Evolutionary conservation across 1,140 invertebrate genomes (phyloP).

Genomic region (Bursaphelenchus mucronatus): DNA sequence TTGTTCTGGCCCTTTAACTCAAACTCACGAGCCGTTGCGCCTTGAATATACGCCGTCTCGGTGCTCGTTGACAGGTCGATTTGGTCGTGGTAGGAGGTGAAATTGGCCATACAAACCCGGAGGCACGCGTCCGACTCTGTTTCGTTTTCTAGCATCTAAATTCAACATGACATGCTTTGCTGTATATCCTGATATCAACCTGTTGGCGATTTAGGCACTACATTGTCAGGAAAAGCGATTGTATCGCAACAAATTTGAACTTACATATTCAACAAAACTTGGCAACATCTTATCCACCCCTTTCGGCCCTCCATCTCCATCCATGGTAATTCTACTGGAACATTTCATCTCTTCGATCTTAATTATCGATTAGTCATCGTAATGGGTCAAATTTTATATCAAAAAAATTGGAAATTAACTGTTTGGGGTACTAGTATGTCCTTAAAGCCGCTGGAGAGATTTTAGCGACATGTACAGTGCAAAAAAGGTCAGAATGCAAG

Average conservation of each 20-base stretch:
- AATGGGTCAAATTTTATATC: slow-evolving; percentile 18
- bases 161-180: slow-evolving; percentile 1
- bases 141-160: slow-evolving; percentile 55
- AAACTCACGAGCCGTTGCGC: slow-evolving; percentile 57
- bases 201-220: neutral
- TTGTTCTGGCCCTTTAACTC: no score
- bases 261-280: slow-evolving; percentile 50
- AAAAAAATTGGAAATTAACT: neutral
- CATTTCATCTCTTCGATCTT: slow-evolving; percentile 39
- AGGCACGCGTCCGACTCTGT: slow-evolving; percentile 55
- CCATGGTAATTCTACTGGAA: slow-evolving; percentile 14
- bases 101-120: slow-evolving; percentile 52
- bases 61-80: slow-evolving; percentile 46
- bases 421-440: no score
- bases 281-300: slow-evolving; percentile 41
- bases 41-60: slow-evolving; percentile 59
- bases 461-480: no score
- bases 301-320: slow-evolving; percentile 27
- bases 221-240: no score
- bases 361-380: neutral
- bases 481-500: no score
- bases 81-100: slow-evolving; percentile 35
- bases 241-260: neutral
- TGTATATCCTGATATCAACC: no score
- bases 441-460: no score